Base-by-base conservation (phyloP, 2,888 invertebrate genomes). In the Neria commutata region DNA sequence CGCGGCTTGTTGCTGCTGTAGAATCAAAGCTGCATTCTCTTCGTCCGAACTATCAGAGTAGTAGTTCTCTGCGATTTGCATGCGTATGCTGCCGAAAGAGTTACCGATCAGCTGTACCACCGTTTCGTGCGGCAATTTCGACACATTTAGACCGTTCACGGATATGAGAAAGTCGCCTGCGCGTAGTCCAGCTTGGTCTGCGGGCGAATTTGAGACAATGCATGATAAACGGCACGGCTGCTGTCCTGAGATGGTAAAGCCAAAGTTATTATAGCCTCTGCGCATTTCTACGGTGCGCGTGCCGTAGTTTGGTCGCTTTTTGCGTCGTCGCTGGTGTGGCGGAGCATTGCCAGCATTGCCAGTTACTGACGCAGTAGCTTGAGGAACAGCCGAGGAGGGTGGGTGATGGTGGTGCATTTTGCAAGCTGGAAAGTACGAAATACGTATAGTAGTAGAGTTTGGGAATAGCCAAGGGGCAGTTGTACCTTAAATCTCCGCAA, bases 171-270 rank as follows among this genome's bases (percentile, higher is more conserved):
- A 95, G 76, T 98, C 96, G 0, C 97, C 97, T 33, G 95, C 92
- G 24, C 94, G 87, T 19, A 98, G 83, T 0, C 96, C 96, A 25
- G 94, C 94, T 62, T 88, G 86, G 74, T 95, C 95, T 0, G 97
- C 97, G 2, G 96, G 95, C 60, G 92, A 93, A 68, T 91, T 91
- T 48, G 88, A 85, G 1, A 95, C 95, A 70, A 98, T 96, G 72
- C 94, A 95, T 53, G 95, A 95, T 58, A 98, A 86, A 64, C 96
- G 92, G 79, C 97, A 98, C 0, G 98, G 97, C 76, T 95, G 91
- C 80, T 98, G 96, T 2, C 97, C 97, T 1, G 96, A 95, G 75
- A 98, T 96, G 21, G 97, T 98, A 78, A 98, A 98, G n/a, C 98
- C 97, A 79, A 95, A 98, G 8, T 97, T 97, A 72, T 91, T 92